phyloP scores from a whole-genome alignment of 2,888 invertebrate genomes.

The Peribatodes rhomboidaria region DNA sequence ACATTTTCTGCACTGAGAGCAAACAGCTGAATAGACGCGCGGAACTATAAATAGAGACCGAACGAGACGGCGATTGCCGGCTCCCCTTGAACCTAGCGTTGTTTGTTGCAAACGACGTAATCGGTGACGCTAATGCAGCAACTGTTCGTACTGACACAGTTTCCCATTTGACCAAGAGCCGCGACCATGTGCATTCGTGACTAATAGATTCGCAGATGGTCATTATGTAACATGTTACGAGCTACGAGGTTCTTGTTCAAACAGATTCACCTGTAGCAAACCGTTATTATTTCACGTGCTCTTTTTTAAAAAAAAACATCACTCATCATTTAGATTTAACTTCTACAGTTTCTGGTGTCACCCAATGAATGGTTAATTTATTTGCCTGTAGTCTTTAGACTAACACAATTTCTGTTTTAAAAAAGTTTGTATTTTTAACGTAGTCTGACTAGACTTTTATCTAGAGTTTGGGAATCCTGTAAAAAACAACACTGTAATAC shows the following conservation, averaged over 20 bases:
- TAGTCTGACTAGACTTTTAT: too few species aligned
- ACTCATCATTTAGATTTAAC: too few species aligned
- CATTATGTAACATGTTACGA: conserved; percentile 55
- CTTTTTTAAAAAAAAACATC: too few species aligned
- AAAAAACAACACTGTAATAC: too few species aligned
- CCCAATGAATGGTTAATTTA: too few species aligned
- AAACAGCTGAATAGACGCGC: conserved; percentile 80
- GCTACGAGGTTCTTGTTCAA: conserved; percentile 52
- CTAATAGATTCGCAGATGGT: conserved; percentile 71
- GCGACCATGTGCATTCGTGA: conserved; percentile 76
- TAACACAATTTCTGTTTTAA: too few species aligned
- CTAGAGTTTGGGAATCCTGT: too few species aligned
- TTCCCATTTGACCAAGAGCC: conserved; percentile 80
- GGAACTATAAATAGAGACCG: conserved; percentile 83
- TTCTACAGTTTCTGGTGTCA: too few species aligned
- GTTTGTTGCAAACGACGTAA: conserved; percentile 74
- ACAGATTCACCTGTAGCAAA: conserved; percentile 55
- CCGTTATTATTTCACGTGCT: conserved; percentile 42
- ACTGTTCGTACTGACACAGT: conserved; percentile 83
- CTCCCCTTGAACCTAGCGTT: conserved; percentile 83
- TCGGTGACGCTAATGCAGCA: conserved; percentile 76
- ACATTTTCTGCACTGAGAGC: conserved; percentile 84
- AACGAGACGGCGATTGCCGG: conserved; percentile 81
- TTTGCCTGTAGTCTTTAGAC: too few species aligned
- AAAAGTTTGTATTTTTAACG: too few species aligned